Evolutionary conservation across 1,140 invertebrate genomes (phyloP), one percentile per base, ranked within the genome.

Genomic region (Bradynema listronoti): DNA sequence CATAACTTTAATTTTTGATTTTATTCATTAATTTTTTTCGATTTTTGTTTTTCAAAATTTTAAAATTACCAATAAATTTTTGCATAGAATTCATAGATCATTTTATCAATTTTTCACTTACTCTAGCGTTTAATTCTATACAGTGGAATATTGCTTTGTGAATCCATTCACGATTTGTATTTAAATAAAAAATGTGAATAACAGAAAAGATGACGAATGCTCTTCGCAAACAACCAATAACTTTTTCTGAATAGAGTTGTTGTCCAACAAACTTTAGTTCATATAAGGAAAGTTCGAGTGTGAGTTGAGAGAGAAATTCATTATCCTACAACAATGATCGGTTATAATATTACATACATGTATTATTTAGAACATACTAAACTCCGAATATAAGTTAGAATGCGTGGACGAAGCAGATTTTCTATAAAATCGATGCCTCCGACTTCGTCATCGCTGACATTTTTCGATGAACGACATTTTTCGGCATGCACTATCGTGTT

Each of bases 271-370:
- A 47, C 22, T 47, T 47, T 7, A 47, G 45, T 22, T 47, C 45
- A 47, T 47, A 47, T 9, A 47, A 47, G 7, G 45, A 47, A 14
- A 47, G 45, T 22, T 47, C 45, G 11, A 47, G 19, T 19, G 29
- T 19, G 7, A 47, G 45, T 22, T 47, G 45, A 7, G 45, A 24
- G 19, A 19, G 19, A 29, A 7, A 47, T 7, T 22, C 19, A 7
- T 7, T 47, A 29, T 9, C 22, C 22, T 47, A 29, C 7, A 47
- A 47, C 22, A 47, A 24, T 7, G 9, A 9, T 47, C 22, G 45
- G 45, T 47, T 47, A 47, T 9, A 39, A 11, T 11, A 39, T 11
- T 39, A 39, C 11, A 11, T 11, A 11, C 11, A 11, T 39, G 19
- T 11, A 39, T 19, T 39, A 19, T 19, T 39, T 11, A 39, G 36